These are phyloP conservation scores for Bergia puertoricense DNA, from an alignment of 92 coral and sea anemone species.

Conservation along the genomic window DNA sequence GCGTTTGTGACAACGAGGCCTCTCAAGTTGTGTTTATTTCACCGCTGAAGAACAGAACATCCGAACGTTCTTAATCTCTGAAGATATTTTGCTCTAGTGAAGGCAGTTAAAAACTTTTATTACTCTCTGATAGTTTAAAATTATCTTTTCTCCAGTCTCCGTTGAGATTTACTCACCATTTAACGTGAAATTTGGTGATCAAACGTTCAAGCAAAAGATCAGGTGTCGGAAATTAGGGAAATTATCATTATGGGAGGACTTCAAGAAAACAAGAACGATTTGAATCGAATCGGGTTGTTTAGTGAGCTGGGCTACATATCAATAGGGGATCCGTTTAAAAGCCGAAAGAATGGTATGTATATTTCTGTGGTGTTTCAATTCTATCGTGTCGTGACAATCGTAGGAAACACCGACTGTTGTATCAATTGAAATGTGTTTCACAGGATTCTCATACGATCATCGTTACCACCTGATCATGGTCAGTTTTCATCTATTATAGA, in stretches of 20 bases:
- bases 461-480: no score
- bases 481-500: no score
- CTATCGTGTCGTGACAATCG: no score
- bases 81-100: neutral
- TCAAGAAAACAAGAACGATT: conserved; percentile 79
- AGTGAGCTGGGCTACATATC: conserved; percentile 96
- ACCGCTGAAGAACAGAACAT: neutral
- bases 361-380: neutral
- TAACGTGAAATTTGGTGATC: neutral
- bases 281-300: conserved; percentile 91
- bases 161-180: neutral
- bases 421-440: no score
- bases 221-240: neutral
- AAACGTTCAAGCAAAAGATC: neutral
- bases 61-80: neutral
- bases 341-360: conserved; percentile 68
- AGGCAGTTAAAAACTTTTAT: neutral
- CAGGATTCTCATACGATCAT: no score
- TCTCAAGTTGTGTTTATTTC: neutral
- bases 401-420: no score
- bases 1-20: conserved; percentile 24
- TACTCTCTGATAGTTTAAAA: neutral
- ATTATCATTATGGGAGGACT: conserved; percentile 15
- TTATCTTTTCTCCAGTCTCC: neutral
- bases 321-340: conserved; percentile 92